Conservation (phyloP, 2,797 vertebrate genomes). For the Pipistrellus pipistrellus region DNA sequence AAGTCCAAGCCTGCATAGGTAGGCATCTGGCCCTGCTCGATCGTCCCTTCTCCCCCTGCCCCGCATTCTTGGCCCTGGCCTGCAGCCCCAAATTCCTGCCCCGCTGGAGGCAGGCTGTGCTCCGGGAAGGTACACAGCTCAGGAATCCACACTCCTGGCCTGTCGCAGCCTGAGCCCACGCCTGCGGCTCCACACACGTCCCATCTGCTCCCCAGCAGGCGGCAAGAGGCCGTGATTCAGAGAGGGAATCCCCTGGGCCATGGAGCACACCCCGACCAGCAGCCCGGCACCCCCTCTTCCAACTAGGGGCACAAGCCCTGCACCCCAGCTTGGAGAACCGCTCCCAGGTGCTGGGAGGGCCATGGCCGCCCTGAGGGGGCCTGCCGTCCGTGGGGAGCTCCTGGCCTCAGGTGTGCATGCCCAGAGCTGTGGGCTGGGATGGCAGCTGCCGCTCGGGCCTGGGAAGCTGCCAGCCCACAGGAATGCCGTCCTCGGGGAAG, state of each 20-base stretch:
- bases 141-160: constrained; percentile 78
- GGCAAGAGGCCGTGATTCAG: neutral
- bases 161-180: constrained; percentile 56
- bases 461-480: constrained; percentile 1
- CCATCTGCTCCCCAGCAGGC: neutral
- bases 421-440: neutral
- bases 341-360: neutral
- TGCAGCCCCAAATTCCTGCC: constrained; percentile 61
- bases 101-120: constrained; percentile 8
- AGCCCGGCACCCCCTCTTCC: neutral
- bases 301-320: fast-evolving
- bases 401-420: neutral
- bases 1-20: neutral
- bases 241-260: neutral
- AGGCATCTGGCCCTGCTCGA: neutral
- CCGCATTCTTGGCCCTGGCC: constrained; percentile 39
- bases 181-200: neutral
- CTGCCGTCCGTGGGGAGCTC: neutral
- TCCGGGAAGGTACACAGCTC: neutral
- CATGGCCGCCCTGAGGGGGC: fast-evolving
- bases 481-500: constrained; percentile 65
- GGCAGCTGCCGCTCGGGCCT: neutral
- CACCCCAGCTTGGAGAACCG: neutral
- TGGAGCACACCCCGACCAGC: neutral
- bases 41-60: neutral